Percentiles rank a stretch among this genome's conserved stretches.
These are phyloP conservation scores for Dromococcyx pavoninus DNA, from an alignment of 2,797 vertebrate genomes.

Conservation along the genomic window DNA sequence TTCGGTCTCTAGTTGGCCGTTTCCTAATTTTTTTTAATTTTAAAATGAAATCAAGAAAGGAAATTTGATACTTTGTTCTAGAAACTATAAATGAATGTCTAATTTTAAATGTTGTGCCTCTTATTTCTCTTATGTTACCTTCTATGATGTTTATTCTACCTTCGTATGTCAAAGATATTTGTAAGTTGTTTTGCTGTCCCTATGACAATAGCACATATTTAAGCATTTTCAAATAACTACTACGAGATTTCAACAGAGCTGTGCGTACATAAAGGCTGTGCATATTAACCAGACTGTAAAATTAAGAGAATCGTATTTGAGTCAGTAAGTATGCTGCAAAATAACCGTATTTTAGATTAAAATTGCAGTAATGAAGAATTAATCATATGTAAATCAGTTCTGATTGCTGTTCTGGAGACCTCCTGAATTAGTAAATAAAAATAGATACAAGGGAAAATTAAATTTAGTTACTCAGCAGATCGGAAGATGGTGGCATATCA, in stretches of 20 bases:
- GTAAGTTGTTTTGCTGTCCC: neutral
- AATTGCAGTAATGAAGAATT: neutral
- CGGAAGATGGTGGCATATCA: neutral
- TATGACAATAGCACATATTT: neutral
- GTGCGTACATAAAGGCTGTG: neutral
- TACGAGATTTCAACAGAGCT: neutral
- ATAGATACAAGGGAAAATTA: neutral
- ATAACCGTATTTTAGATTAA: neutral
- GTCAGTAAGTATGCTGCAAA: neutral
- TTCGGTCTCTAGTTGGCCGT: neutral
- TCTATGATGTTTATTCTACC: neutral
- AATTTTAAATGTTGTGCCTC: neutral
- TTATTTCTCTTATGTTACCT: neutral
- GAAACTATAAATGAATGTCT: neutral
- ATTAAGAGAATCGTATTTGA: neutral
- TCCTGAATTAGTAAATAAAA: neutral
- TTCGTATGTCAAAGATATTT: neutral
- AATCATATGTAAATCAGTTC: neutral
- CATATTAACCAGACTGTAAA: neutral
- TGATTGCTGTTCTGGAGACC: neutral
- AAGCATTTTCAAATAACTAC: neutral
- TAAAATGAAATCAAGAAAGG: neutral
- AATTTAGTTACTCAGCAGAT: neutral
- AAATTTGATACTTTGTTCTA: neutral
- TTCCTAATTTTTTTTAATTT: neutral